These are phyloP conservation scores for Torymus texanus DNA, from an alignment of 2,888 invertebrate genomes.

Conservation along the genomic window DNA sequence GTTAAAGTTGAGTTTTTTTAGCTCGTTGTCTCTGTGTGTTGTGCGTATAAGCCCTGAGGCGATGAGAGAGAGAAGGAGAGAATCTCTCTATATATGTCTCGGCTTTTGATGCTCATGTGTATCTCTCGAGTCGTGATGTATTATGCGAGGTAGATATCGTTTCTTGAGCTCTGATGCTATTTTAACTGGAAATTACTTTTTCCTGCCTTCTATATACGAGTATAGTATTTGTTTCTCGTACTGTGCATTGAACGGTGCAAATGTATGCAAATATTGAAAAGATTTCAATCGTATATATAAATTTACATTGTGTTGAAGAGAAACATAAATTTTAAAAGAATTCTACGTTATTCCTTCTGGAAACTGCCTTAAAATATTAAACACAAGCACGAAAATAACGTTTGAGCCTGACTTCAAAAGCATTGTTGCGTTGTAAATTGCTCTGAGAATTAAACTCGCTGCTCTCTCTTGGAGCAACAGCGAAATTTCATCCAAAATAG, in stretches of 20 bases:
- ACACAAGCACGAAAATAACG: too few relatives aligned
- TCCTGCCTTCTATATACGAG: not conserved
- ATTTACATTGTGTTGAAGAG: too few relatives aligned
- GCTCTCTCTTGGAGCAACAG: not conserved
- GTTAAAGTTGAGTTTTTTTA: conserved; percentile 73
- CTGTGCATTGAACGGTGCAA: too few relatives aligned
- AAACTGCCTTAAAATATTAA: too few relatives aligned
- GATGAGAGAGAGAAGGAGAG: not conserved
- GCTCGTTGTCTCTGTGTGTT: not conserved
- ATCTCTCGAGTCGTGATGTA: not conserved
- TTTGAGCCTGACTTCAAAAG: not conserved
- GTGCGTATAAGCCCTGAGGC: not conserved
- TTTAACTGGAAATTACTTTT: conserved; percentile 50
- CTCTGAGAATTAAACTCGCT: not conserved
- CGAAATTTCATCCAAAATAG: conserved; percentile 14
- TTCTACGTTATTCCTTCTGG: too few relatives aligned
- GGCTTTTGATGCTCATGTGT: conserved; percentile 40
- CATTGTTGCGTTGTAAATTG: conserved; percentile 17
- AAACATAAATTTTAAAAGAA: too few relatives aligned
- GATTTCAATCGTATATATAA: too few relatives aligned
- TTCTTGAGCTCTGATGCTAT: conserved; percentile 23
- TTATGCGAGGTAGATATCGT: conserved; percentile 30
- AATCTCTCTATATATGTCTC: not conserved
- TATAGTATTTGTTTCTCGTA: too few relatives aligned
- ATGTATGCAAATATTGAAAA: too few relatives aligned